A percentile compares a stretch with the other conserved stretches of the same genome.
Evolutionary conservation across 2,888 invertebrate species (phyloP).

Genomic region (Molorchus minor): DNA sequence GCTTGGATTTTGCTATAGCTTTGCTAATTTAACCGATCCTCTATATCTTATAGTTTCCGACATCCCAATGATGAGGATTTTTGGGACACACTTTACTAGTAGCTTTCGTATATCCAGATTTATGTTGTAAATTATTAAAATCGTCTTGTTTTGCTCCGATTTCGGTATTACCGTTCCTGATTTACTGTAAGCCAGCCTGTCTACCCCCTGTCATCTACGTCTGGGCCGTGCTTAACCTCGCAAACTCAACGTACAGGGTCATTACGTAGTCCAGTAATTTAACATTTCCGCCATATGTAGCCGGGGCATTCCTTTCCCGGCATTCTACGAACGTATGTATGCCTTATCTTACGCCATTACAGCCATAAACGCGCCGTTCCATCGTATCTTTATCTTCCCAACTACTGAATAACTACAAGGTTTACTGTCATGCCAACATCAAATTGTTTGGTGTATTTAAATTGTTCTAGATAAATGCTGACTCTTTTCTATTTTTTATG

Average conservation of each 20-base stretch:
- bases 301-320: constrained; percentile 28
- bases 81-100: too few relatives aligned
- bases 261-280: constrained; percentile 51
- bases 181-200: too few relatives aligned
- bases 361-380: constrained; percentile 6
- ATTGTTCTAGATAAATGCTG: neutral
- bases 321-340: constrained; percentile 12
- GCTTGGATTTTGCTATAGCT: too few relatives aligned
- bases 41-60: too few relatives aligned
- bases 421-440: constrained; percentile 1
- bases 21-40: too few relatives aligned
- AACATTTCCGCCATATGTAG: constrained; percentile 46
- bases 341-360: constrained; percentile 15
- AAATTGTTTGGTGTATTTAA: neutral
- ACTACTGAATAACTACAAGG: constrained; percentile 7
- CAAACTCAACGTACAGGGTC: constrained; percentile 42
- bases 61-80: too few relatives aligned
- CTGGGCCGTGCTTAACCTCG: constrained; percentile 26
- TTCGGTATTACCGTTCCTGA: too few relatives aligned
- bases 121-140: too few relatives aligned
- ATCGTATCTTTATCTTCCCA: constrained; percentile 9
- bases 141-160: too few relatives aligned
- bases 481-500: neutral
- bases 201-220: too few relatives aligned
- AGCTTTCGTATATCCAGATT: too few relatives aligned